Evolutionary conservation across 2,888 invertebrate species (phyloP).

Genomic region (Nemotelus pantherinus): DNA sequence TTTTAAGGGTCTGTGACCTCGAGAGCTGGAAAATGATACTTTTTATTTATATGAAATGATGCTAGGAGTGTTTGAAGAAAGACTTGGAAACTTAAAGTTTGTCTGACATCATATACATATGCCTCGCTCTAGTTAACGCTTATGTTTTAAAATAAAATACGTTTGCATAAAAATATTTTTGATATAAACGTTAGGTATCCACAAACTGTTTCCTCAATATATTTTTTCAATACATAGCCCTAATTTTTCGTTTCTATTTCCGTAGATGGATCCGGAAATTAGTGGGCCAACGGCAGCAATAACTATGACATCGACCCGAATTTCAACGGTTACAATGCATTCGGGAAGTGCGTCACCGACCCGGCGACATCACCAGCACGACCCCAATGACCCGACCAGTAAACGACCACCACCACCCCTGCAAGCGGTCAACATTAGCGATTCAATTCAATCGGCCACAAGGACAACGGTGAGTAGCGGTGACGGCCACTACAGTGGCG

Average conservation of each 20-base stretch:
- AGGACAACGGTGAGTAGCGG: not conserved
- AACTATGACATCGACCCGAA: conserved; percentile 12
- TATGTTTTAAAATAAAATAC: too few relatives aligned
- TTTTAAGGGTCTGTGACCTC: too few relatives aligned
- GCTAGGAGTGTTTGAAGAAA: too few relatives aligned
- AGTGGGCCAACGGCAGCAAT: conserved; percentile 21
- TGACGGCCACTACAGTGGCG: conserved; percentile 4
- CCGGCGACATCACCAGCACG: not conserved
- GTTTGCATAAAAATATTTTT: too few relatives aligned
- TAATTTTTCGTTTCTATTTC: not conserved
- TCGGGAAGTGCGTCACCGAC: conserved; percentile 2
- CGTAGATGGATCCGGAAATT: conserved; percentile 28
- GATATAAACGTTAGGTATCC: too few relatives aligned
- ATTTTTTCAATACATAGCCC: too few relatives aligned
- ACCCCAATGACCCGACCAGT: not conserved
- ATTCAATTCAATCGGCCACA: conserved; percentile 5
- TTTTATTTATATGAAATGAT: too few relatives aligned
- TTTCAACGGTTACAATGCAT: conserved; percentile 46
- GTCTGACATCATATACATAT: too few relatives aligned
- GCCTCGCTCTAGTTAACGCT: too few relatives aligned
- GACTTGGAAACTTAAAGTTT: too few relatives aligned
- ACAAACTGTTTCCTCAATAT: too few relatives aligned
- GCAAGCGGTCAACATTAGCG: conserved; percentile 17
- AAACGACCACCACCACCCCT: conserved; percentile 62
- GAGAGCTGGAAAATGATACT: too few relatives aligned